phyloP scores from a whole-genome alignment of 2,888 invertebrate genomes.

The Sarcophaga caerulescens region DNA sequence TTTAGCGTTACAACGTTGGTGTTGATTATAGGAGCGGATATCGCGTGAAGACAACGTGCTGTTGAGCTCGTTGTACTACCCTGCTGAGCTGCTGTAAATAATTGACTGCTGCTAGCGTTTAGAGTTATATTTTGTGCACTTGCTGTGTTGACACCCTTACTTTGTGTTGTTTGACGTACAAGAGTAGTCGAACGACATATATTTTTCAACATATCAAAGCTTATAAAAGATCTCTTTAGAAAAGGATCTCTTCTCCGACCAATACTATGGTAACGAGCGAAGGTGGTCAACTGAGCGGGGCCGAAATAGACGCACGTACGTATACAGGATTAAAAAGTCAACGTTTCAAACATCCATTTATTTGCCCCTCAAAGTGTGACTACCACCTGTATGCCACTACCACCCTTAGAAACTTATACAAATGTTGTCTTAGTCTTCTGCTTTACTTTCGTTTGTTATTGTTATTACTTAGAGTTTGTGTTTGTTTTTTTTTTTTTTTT shows the following conservation, averaged over 20 bases:
- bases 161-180: conserved; percentile 66
- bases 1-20: conserved; percentile 67
- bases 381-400: conserved; percentile 26
- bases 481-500: conserved; percentile 1
- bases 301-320: too few species aligned
- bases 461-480: neutral
- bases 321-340: too few species aligned
- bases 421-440: conserved; percentile 44
- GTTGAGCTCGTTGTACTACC: conserved; percentile 54
- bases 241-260: neutral
- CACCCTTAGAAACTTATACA: conserved; percentile 36
- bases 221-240: conserved; percentile 19
- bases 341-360: conserved; percentile 10
- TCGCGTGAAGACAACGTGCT: conserved; percentile 44
- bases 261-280: too few species aligned
- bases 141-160: conserved; percentile 33
- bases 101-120: conserved; percentile 10
- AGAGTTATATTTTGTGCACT: conserved; percentile 27
- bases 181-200: conserved; percentile 71
- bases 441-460: conserved; percentile 9
- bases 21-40: conserved; percentile 44
- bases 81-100: conserved; percentile 35
- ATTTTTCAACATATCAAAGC: conserved; percentile 74
- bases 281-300: too few species aligned
- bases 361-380: neutral